Base-by-base conservation (phyloP, 1,140 invertebrate species). In the Drosophila bifasciata region DNA sequence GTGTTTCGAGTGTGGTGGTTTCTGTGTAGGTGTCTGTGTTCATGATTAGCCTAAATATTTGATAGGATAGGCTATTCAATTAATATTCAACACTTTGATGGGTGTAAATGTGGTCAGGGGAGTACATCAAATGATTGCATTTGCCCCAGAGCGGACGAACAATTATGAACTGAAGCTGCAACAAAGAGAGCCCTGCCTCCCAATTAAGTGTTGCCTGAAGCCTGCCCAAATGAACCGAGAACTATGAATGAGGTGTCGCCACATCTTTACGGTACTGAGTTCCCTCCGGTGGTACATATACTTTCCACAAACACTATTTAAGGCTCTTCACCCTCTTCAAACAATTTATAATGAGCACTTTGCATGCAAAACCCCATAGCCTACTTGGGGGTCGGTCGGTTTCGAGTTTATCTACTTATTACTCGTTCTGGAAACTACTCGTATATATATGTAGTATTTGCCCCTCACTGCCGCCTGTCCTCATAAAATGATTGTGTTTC, bases 301-400 rank as follows among this genome's bases (percentile, higher is more conserved):
- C n/a, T 32, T 15, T 19, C 8, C 16, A 36, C 21, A n/a, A 17
- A n/a, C 28, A 28, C 44, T 48, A n/a, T n/a, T n/a, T n/a, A 48
- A 16, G 44, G 17, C 16, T 21, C 36, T 19, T 25, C 7, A 52
- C 45, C 41, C 32, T 61, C 40, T 36, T 49, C 41, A 48, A 67
- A 64, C 73, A 74, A 86, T 86, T 81, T 57, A 68, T 67, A 73
- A 60, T 40, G 32, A 51, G 69, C 83, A 75, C 77, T 68, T 88
- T 86, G 81, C 83, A 86, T 80, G 67, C 83, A 88, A 86, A 88
- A 62, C 66, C 63, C 49, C 41, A 45, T 58, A 55, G 60, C 51
- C 43, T 19, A 48, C 25, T 45, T 23, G 11, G 17, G 66, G 15
- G 48, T 55, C 15, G 25, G 25, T 2, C 9, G n/a, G 4, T 16